phyloP scores from a whole-genome alignment of 2,797 vertebrate genomes.

The Paguma larvata region DNA sequence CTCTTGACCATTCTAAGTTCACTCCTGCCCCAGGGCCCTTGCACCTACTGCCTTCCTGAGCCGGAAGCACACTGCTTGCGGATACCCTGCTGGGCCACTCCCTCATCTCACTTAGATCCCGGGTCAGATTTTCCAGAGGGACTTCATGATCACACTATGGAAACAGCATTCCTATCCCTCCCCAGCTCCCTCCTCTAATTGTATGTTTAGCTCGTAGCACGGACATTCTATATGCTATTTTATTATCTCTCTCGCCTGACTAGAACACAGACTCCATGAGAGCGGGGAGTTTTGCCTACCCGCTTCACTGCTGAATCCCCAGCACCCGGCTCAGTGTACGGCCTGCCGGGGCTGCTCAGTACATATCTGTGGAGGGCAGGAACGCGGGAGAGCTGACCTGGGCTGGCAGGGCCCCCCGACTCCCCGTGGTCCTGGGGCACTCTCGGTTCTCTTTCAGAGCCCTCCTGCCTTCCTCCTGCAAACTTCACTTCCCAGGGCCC shows the following conservation, averaged over 20 bases:
- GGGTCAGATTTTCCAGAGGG: neutral
- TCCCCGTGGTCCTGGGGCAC: neutral
- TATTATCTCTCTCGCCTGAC: neutral
- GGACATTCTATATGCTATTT: neutral
- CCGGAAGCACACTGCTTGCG: too few species aligned
- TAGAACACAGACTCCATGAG: neutral
- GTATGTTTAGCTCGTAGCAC: neutral
- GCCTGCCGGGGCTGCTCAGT: neutral
- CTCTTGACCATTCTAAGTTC: neutral
- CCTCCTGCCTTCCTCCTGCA: neutral
- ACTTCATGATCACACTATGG: neutral
- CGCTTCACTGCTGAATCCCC: neutral
- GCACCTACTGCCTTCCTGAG: neutral
- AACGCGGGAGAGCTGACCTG: neutral
- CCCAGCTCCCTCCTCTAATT: too few species aligned
- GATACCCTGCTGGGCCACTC: neutral
- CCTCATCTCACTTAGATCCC: neutral
- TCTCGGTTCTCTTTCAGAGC: neutral
- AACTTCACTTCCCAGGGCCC: neutral
- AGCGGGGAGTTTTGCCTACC: neutral
- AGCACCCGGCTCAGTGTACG: neutral
- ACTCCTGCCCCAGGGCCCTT: neutral
- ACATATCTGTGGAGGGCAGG: neutral
- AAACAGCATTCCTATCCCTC: neutral
- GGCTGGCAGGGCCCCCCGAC: neutral